These are phyloP conservation scores for Mystacornis crossleyi DNA, from an alignment of 2,113 vertebrate genomes.

Conservation along the genomic window DNA sequence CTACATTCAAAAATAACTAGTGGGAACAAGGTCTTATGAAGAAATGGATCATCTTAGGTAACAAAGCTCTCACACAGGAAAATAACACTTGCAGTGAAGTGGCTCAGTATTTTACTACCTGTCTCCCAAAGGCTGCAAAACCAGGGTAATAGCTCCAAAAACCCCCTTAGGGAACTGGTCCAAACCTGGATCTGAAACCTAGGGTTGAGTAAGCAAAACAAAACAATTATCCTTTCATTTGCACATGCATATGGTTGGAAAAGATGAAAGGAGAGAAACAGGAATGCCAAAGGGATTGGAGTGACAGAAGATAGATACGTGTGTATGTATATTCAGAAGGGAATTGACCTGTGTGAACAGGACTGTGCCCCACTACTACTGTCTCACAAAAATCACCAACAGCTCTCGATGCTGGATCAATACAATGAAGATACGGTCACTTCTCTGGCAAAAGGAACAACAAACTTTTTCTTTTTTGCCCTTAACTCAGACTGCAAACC, in stretches of 20 bases:
- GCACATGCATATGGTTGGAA: neutral
- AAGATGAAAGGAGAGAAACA: neutral
- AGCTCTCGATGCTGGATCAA: neutral
- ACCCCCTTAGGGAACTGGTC: neutral
- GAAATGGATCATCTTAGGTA: conserved; percentile 57
- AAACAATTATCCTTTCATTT: neutral
- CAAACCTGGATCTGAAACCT: neutral
- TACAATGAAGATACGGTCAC: neutral
- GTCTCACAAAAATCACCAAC: neutral
- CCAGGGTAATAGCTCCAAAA: neutral
- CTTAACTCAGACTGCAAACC: neutral
- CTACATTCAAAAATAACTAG: conserved; percentile 66
- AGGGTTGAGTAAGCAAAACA: conserved; percentile 15
- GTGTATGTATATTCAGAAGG: neutral
- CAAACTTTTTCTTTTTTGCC: neutral
- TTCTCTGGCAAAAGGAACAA: neutral
- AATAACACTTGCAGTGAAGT: conserved; percentile 29
- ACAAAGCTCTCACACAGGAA: conserved; percentile 58
- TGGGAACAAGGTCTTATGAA: conserved; percentile 45
- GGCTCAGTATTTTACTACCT: neutral
- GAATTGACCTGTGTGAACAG: neutral
- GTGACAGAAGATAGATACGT: neutral
- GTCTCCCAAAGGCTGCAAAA: neutral
- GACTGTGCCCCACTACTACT: neutral
- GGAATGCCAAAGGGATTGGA: neutral